These are phyloP conservation scores for Empidonax traillii DNA, from an alignment of 2,113 vertebrate genomes.

Conservation along the genomic window DNA sequence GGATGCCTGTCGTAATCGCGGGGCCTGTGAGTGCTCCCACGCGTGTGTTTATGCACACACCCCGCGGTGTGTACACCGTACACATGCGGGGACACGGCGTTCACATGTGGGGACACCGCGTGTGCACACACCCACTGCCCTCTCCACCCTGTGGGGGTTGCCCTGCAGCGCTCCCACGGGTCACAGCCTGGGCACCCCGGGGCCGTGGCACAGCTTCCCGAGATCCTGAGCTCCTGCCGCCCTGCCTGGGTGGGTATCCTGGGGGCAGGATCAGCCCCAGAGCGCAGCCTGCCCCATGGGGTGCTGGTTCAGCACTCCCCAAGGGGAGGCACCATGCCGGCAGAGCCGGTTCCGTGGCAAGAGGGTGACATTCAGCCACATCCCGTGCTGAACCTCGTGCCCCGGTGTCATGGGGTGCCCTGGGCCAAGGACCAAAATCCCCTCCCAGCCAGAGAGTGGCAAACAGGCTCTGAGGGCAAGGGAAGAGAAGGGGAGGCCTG, in stretches of 20 bases:
- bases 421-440: neutral
- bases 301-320: neutral
- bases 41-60: neutral
- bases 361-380: neutral
- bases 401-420: neutral
- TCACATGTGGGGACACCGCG: neutral
- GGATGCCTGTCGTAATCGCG: neutral
- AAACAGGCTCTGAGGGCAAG: accelerated
- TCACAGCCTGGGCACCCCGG: accelerated
- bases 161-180: accelerated
- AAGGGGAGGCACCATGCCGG: neutral
- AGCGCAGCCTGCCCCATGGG: neutral
- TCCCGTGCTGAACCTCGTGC: neutral
- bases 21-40: neutral
- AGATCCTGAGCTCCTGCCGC: neutral
- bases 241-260: accelerated
- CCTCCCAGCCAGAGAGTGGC: neutral
- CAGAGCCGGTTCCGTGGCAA: neutral
- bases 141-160: accelerated
- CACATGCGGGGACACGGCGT: neutral
- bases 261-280: neutral
- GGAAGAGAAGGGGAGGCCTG: neutral
- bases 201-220: neutral
- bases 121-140: neutral
- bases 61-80: neutral